phyloP scores from a whole-genome alignment of 2,888 invertebrate genomes.

The Eupeodes luniger region DNA sequence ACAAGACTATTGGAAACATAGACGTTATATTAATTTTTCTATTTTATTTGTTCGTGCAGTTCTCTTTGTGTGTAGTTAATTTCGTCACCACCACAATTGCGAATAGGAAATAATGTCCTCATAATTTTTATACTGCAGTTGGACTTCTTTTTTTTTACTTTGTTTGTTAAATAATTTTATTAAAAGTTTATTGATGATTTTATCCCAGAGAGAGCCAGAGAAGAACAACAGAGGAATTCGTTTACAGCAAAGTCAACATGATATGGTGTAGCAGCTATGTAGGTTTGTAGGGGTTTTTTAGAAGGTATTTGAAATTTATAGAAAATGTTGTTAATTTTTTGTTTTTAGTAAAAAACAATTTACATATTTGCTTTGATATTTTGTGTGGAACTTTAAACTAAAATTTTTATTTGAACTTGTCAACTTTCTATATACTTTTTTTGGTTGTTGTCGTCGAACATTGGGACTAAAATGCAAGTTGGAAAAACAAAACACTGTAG shows the following conservation, averaged over 20 bases:
- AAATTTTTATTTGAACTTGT: too few relatives aligned
- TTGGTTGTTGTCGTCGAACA: too few relatives aligned
- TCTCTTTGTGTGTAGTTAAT: conserved; percentile 57
- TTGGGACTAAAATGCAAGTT: too few relatives aligned
- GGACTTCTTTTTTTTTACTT: conserved; percentile 5
- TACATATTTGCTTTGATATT: too few relatives aligned
- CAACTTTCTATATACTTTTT: too few relatives aligned
- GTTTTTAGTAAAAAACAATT: too few relatives aligned
- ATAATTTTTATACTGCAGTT: conserved; percentile 52
- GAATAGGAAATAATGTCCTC: conserved; percentile 51
- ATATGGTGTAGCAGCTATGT: neutral
- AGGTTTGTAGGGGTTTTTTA: neutral
- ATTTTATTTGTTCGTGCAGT: conserved; percentile 52
- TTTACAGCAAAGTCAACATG: neutral
- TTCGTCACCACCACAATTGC: conserved; percentile 51
- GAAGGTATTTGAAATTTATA: neutral
- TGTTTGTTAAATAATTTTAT: conserved; percentile 37
- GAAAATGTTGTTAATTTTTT: too few relatives aligned
- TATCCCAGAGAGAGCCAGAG: neutral
- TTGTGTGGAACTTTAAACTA: too few relatives aligned
- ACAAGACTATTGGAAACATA: conserved; percentile 57
- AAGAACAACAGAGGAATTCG: neutral
- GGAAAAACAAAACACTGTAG: too few relatives aligned
- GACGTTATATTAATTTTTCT: conserved; percentile 61
- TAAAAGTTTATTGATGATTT: conserved; percentile 20